Base-by-base conservation (phyloP, 2,113 vertebrate species). In the Sterrhoptilus dennistouni region DNA sequence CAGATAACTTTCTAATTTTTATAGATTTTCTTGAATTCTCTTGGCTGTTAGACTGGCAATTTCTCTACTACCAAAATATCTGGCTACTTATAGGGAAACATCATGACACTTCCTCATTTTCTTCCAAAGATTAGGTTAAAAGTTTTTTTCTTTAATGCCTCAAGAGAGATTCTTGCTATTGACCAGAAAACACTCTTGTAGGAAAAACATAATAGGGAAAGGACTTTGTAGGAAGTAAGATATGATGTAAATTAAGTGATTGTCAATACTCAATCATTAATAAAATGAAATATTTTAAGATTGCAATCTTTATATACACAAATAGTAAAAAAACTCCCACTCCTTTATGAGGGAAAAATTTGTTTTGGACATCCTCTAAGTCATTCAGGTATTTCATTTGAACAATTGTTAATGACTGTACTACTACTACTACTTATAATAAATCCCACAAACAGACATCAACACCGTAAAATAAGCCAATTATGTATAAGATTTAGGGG, bases 401-500 rank as follows among this genome's bases (percentile, higher is more conserved):
- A 83, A 56, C 6, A 82, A 49, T 14, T 53, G 3, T 36, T 75
- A 70, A 66, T 12, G 14, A 68, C 7, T 20, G 1, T 44, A 33
- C 9, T 42, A 25, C 5, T 53, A 47, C 1, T 50, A 29, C 1
- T 60, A 38, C 2, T 52, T 53, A 21, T 19, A 69, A 20, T 23
- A 76, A 61, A 63, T n/a, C 3, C 5, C 5, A 61, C 5, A 53
- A 44, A 49, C 4, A 53, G 14, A 36, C 1, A 12, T 15, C 12
- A 79, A 27, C 13, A 52, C 4, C 29, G 54, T 23, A 57, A 20
- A 81, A 57, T 49, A 65, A 74, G 50, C 5, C 6, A 59, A 33
- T 50, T 54, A 28, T 0, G 0, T 52, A 57, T 22, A 52, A 50
- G 8, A 14, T 56, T 5, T 21, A 9, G 3, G 4, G 6, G 1